Percentiles rank a stretch among this genome's conserved stretches.
Conservation (phyloP, 1,140 invertebrate genomes). For the Procambarus virginalis region DNA sequence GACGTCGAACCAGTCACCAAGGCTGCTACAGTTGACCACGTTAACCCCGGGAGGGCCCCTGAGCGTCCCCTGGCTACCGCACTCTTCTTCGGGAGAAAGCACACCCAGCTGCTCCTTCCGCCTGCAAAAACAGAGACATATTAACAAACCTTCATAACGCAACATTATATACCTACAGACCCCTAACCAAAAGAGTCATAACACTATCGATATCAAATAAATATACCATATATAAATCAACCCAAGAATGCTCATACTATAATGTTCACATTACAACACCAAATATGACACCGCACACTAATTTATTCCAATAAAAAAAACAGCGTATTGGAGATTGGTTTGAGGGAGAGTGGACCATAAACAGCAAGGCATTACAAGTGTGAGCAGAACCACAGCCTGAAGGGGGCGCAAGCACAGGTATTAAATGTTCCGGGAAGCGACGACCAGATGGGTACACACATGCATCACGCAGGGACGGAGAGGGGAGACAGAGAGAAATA, state of each 20-base stretch:
- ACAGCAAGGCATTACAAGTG: slow-evolving; percentile 1
- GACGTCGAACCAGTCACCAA: neutral
- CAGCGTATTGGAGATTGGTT: neutral
- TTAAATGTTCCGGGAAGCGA: neutral
- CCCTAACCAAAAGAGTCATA: neutral
- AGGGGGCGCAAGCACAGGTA: neutral
- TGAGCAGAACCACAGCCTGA: neutral
- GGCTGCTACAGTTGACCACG: neutral
- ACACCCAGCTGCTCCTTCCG: slow-evolving; percentile 25
- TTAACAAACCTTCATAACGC: neutral
- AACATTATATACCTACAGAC: too few relatives aligned
- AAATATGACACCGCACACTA: too few relatives aligned
- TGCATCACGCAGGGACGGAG: neutral
- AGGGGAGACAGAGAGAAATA: neutral
- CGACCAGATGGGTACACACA: neutral
- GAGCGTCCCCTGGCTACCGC: neutral
- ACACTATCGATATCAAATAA: neutral
- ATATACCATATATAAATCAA: neutral
- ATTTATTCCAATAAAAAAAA: neutral
- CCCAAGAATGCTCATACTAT: neutral
- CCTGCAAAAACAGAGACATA: slow-evolving; percentile 8
- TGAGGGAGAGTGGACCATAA: neutral
- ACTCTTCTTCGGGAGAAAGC: neutral
- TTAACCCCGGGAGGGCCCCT: neutral
- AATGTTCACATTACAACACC: too few relatives aligned